Percentiles rank a stretch among this genome's conserved stretches.
Conservation (phyloP, 2,797 vertebrate species). For the Limosa lapponica region DNA sequence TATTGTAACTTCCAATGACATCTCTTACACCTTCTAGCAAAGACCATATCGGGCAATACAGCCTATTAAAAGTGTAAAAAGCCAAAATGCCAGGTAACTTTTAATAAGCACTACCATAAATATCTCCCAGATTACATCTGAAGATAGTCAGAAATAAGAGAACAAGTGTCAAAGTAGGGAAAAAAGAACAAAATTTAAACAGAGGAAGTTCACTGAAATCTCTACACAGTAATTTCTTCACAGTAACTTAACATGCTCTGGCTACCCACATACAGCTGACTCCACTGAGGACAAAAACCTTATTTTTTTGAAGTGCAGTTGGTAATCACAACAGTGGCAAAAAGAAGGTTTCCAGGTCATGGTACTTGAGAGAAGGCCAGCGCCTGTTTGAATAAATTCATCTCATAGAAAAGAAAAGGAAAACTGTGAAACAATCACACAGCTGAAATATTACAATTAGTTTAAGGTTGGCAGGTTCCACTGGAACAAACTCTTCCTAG, state of each 20-base stretch:
- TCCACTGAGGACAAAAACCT: neutral
- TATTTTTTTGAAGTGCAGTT: neutral
- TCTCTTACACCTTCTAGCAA: conserved; percentile 24
- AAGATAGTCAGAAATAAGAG: conserved; percentile 53
- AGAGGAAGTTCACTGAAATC: neutral
- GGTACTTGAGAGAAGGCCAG: conserved; percentile 17
- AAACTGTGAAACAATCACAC: conserved; percentile 44
- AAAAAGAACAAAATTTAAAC: neutral
- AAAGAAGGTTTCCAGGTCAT: conserved; percentile 16
- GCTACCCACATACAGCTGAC: conserved; percentile 24
- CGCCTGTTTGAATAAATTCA: neutral
- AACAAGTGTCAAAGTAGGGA: neutral
- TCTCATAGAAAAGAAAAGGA: conserved; percentile 19
- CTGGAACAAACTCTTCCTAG: conserved; percentile 61
- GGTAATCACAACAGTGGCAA: neutral
- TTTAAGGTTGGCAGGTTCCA: conserved; percentile 54
- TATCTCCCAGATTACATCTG: conserved; percentile 26
- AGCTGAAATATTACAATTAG: conserved; percentile 31
- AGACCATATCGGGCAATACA: neutral
- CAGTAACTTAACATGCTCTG: conserved; percentile 19
- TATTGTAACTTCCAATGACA: conserved; percentile 46
- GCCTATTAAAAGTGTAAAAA: conserved; percentile 30
- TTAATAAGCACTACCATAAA: conserved; percentile 40
- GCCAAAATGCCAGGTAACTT: conserved; percentile 22
- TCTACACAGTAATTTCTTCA: neutral